phyloP scores from a whole-genome alignment of 2,797 vertebrate genomes.

The Cephalopachus bancanus region DNA sequence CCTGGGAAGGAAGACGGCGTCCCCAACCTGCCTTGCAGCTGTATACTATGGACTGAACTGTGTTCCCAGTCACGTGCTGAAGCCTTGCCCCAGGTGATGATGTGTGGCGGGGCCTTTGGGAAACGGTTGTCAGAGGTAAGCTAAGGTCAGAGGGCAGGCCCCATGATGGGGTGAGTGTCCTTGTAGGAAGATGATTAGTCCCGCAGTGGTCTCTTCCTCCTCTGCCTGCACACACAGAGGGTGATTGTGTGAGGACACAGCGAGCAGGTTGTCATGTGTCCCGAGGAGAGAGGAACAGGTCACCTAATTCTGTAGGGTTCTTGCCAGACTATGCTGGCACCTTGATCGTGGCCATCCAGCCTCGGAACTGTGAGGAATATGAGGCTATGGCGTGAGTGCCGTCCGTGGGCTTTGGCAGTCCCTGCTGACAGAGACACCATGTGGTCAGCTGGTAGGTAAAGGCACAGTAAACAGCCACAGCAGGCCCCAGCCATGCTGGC shows the following conservation, averaged over 20 bases:
- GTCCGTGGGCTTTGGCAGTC: neutral
- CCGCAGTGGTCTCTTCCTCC: neutral
- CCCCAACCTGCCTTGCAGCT: too few species aligned
- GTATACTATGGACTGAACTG: neutral
- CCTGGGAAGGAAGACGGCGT: too few species aligned
- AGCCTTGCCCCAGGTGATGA: neutral
- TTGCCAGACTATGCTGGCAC: neutral
- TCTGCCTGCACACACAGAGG: neutral
- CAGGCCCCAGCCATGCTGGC: neutral
- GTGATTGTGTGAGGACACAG: neutral
- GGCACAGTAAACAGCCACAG: neutral
- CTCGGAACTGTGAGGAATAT: neutral
- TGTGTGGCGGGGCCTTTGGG: neutral
- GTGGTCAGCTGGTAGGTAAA: neutral
- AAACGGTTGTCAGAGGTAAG: neutral
- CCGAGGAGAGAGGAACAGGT: too few species aligned
- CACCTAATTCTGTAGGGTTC: neutral
- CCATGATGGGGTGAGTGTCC: neutral
- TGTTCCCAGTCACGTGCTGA: neutral
- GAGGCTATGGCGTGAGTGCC: too few species aligned
- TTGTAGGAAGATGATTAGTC: neutral
- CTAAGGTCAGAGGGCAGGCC: neutral
- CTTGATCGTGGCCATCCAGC: neutral
- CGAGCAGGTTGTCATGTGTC: accelerated
- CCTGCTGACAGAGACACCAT: neutral